Base-by-base conservation (phyloP, 2,797 vertebrate species). In the Merluccius polli region DNA sequence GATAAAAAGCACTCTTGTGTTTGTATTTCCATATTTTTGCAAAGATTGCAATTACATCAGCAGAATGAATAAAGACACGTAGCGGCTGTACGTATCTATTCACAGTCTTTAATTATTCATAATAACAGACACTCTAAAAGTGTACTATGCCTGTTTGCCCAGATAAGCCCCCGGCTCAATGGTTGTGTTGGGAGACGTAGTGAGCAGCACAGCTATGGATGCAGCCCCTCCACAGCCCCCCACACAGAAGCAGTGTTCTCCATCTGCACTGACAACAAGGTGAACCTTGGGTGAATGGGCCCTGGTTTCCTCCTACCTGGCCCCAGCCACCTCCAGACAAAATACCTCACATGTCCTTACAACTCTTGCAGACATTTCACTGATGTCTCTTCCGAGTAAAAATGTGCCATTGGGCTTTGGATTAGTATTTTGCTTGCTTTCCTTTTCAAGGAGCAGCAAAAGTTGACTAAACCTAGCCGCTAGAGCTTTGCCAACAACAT, bases 31-130 rank as follows among this genome's bases (percentile, higher is more conserved):
- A 12, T 72, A 13, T 72, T 41, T 72, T 27, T 41, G 29, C 77
- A 33, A 75, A 78, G 52, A 81, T 75, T 74, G 74, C 83, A 81
- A 65, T 80, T 78, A 86, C 83, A 81, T 84, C 84, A 84, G 83
- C 86, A 81, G 83, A 89, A 84, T 32, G 75, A 75, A 79, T 80
- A 81, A 82, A 86, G 81, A 83, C 44, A 33, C 81, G 78, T 11
- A 70, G 79, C 85, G 65, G 75, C 27, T 87, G n/a, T n/a, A n/a
- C n/a, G n/a, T n/a, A 63, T 86, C 79, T 85, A 89, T 90, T 82
- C 75, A 80, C 82, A 31, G 44, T 81, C 77, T 84, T 87, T 87
- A 90, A 92, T 90, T 90, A 88, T 84, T 90, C 90, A 89, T 76
- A 71, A 87, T 76, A 73, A 75, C 68, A 38, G 38, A 69, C 41